Conservation (phyloP, 2,888 invertebrate species). For the Trissoscelio sp. region DNA sequence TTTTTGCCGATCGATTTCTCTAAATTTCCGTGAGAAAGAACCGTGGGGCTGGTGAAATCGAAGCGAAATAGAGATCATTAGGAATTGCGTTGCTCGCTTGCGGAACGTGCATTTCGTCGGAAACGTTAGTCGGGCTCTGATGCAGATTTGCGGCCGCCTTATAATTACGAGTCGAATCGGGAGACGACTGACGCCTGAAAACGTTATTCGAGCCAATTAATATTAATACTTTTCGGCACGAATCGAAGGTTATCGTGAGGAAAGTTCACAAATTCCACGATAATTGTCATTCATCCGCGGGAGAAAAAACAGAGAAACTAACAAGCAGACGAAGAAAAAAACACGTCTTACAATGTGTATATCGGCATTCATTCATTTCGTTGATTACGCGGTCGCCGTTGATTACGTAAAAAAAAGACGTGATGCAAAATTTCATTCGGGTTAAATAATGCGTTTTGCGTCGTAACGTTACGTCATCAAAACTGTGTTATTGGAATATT, state of each 20-base stretch:
- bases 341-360: not conserved
- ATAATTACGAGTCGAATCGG: slow-evolving; percentile 46
- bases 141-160: slow-evolving; percentile 53
- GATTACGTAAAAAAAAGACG: slow-evolving; percentile 39
- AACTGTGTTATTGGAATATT: slow-evolving; percentile 39
- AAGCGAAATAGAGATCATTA: slow-evolving; percentile 52
- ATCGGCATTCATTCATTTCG: slow-evolving; percentile 40
- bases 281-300: slow-evolving; percentile 16
- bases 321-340: not conserved
- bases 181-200: slow-evolving; percentile 32
- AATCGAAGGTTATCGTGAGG: slow-evolving; percentile 6
- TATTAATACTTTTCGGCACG: slow-evolving; percentile 23
- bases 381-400: slow-evolving; percentile 8
- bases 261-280: slow-evolving; percentile 13
- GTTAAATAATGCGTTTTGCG: slow-evolving; percentile 42
- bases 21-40: slow-evolving; percentile 43
- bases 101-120: slow-evolving; percentile 32
- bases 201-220: slow-evolving; percentile 18
- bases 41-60: slow-evolving; percentile 24
- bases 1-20: slow-evolving; percentile 36
- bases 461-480: slow-evolving; percentile 33
- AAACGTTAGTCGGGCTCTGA: slow-evolving; percentile 7
- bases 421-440: slow-evolving; percentile 31
- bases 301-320: not conserved
- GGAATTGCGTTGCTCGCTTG: slow-evolving; percentile 11